Evolutionary conservation across 1,140 invertebrate genomes (phyloP).

Genomic region (Ephestia elutella): DNA sequence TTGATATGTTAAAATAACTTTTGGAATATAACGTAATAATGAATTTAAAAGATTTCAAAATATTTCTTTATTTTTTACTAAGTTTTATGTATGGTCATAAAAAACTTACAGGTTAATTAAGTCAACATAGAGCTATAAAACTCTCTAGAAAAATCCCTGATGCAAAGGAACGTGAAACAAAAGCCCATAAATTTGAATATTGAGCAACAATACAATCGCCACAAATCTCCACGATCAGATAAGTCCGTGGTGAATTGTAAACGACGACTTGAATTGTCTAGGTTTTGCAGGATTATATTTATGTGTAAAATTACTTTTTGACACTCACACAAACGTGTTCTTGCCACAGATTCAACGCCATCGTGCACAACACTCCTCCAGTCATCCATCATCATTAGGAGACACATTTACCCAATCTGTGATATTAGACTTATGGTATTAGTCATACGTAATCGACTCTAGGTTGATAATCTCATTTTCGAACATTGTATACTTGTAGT

Average conservation of each 20-base stretch:
- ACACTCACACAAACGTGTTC: slow-evolving; percentile 10
- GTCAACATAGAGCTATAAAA: too few relatives aligned
- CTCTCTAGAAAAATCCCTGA: too few relatives aligned
- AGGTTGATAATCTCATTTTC: slow-evolving; percentile 7
- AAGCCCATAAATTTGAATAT: not conserved
- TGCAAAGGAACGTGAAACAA: not conserved
- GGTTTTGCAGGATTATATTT: not conserved
- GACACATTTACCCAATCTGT: slow-evolving; percentile 41
- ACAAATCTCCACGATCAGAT: not conserved
- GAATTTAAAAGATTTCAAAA: too few relatives aligned
- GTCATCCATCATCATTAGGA: slow-evolving; percentile 67
- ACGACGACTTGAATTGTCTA: slow-evolving; percentile 3
- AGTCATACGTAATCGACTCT: slow-evolving; percentile 4
- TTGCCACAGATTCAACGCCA: slow-evolving; percentile 61
- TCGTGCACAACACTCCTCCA: slow-evolving; percentile 63
- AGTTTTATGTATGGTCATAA: too few relatives aligned
- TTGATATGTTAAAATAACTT: too few relatives aligned
- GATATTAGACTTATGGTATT: slow-evolving; percentile 53
- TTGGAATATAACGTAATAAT: too few relatives aligned
- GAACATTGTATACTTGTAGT: slow-evolving; percentile 3
- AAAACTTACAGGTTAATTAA: too few relatives aligned
- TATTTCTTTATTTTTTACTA: too few relatives aligned
- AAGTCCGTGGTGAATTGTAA: slow-evolving; percentile 14
- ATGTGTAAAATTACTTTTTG: slow-evolving; percentile 4
- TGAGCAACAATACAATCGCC: slow-evolving; percentile 1